Percentiles rank a stretch among this genome's conserved stretches.
phyloP scores from a whole-genome alignment of 2,797 vertebrate species.

The Delichon dasypus region DNA sequence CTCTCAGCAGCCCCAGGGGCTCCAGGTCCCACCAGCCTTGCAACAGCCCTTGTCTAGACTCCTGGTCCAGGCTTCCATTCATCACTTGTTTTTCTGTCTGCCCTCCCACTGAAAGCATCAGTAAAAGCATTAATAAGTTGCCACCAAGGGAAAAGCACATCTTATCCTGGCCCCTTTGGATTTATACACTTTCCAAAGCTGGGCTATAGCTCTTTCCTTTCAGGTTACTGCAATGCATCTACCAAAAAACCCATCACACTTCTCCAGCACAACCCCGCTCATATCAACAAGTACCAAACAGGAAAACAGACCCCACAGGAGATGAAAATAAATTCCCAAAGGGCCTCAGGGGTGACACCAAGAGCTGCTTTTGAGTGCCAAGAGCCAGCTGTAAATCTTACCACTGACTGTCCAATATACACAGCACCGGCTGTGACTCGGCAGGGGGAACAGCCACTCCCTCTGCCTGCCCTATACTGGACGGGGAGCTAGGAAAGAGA shows the following conservation, averaged over 20 bases:
- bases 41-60: neutral
- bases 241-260: neutral
- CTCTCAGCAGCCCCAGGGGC: neutral
- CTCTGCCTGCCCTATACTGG: accelerated
- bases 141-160: neutral
- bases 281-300: neutral
- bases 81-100: neutral
- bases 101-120: neutral
- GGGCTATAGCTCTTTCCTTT: neutral
- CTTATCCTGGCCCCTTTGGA: neutral
- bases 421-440: neutral
- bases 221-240: neutral
- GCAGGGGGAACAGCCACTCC: neutral
- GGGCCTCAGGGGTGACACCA: neutral
- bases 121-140: neutral
- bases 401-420: neutral
- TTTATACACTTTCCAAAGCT: neutral
- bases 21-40: neutral
- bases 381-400: neutral
- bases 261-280: neutral
- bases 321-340: neutral
- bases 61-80: neutral
- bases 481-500: neutral
- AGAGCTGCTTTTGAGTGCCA: neutral
- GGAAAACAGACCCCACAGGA: neutral